A percentile compares a stretch with the other conserved stretches of the same genome.
Evolutionary conservation across 35 echinoderm and acorn worm genomes (phyloP).

Genomic region (Patiria miniata): DNA sequence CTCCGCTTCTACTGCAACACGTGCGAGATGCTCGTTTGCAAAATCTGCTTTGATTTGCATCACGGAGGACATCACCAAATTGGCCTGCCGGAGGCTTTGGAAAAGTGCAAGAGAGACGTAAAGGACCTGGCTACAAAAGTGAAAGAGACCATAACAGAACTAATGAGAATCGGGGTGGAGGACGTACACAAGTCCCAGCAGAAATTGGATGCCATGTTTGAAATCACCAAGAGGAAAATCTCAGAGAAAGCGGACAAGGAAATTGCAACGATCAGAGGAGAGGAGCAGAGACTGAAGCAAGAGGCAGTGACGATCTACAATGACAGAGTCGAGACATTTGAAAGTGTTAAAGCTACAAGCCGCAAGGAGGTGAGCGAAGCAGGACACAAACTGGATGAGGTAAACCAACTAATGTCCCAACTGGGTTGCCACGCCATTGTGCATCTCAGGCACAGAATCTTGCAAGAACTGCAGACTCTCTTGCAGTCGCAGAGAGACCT

Average conservation of each 20-base stretch:
- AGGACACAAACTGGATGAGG: constrained; percentile 6
- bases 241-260: background rate
- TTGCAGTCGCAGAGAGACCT: background rate
- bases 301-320: background rate
- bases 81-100: background rate
- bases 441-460: background rate
- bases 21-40: background rate
- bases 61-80: background rate
- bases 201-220: background rate
- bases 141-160: background rate
- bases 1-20: background rate
- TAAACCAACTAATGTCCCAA: background rate
- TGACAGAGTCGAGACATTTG: constrained; percentile 16
- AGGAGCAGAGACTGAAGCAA: background rate
- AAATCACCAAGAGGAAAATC: background rate
- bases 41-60: background rate
- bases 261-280: background rate
- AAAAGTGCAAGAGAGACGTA: background rate
- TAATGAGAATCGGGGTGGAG: background rate
- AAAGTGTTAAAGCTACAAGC: background rate
- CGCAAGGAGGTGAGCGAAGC: background rate
- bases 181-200: background rate
- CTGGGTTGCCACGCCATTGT: background rate
- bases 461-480: background rate
- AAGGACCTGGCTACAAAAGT: background rate